Conservation (phyloP, 2,113 vertebrate species). For the Lamprologus callipterus region DNA sequence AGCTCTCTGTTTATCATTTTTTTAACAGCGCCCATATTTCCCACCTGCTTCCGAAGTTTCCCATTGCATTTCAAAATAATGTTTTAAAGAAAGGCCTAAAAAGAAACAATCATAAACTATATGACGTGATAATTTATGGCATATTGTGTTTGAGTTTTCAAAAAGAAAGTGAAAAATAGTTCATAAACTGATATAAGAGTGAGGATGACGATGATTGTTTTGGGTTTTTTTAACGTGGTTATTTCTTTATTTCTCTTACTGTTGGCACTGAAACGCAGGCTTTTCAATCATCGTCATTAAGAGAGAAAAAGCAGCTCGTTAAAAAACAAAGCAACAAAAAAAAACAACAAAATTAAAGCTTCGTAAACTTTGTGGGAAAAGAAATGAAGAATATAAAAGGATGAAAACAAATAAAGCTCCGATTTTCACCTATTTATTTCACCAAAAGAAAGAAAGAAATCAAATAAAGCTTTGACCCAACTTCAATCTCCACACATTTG, state of each 20-base stretch:
- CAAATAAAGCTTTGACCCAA: neutral
- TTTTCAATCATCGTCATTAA: neutral
- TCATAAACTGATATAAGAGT: neutral
- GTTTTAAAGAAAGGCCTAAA: neutral
- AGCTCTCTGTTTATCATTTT: neutral
- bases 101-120: neutral
- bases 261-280: neutral
- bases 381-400: neutral
- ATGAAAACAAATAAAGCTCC: neutral
- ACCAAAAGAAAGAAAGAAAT: accelerated
- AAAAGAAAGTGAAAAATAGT: neutral
- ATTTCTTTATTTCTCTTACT: neutral
- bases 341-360: neutral
- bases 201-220: neutral
- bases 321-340: neutral
- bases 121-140: neutral
- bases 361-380: neutral
- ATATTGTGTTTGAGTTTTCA: neutral
- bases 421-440: neutral
- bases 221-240: accelerated
- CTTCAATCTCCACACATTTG: neutral
- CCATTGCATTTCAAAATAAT: neutral
- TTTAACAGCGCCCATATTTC: no score
- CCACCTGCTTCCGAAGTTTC: neutral
- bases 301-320: neutral